Conservation (phyloP, 2,888 invertebrate species). For the Drosophila hamatofila region DNA sequence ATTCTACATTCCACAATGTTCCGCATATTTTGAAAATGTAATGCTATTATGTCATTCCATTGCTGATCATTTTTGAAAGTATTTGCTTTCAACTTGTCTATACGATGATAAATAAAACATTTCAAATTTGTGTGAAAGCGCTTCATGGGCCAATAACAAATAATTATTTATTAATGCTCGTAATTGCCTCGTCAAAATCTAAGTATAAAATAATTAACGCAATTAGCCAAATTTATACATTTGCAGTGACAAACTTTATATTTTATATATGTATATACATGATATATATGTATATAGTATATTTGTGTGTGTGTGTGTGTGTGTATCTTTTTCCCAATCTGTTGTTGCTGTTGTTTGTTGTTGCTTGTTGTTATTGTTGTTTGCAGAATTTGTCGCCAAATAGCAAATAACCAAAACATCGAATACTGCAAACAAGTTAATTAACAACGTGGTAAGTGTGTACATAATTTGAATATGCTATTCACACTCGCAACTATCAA, state of each 20-base stretch:
- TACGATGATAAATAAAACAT: neutral
- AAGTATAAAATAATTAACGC: constrained; percentile 9
- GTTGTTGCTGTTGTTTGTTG: neutral
- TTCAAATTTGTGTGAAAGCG: constrained; percentile 6
- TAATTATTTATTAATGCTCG: constrained; percentile 14
- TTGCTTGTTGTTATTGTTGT: neutral
- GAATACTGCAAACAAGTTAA: constrained; percentile 29
- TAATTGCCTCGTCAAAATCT: constrained; percentile 27
- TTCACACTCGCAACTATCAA: constrained; percentile 16
- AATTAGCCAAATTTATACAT: constrained; percentile 2
- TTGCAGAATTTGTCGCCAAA: constrained; percentile 13
- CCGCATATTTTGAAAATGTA: neutral
- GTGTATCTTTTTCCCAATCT: neutral
- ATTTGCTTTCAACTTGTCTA: neutral
- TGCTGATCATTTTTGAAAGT: neutral
- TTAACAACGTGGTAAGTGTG: constrained; percentile 31
- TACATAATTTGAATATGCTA: constrained; percentile 35
- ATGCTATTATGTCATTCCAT: neutral
- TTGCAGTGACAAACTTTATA: neutral
- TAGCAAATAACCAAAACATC: constrained; percentile 26
- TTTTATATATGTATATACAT: too few species aligned
- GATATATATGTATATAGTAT: too few species aligned
- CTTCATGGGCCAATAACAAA: constrained; percentile 1
- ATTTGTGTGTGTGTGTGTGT: neutral
- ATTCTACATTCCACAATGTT: constrained; percentile 9